Evolutionary conservation across 2,797 vertebrate species (phyloP).

Genomic region (Argentina silus): DNA sequence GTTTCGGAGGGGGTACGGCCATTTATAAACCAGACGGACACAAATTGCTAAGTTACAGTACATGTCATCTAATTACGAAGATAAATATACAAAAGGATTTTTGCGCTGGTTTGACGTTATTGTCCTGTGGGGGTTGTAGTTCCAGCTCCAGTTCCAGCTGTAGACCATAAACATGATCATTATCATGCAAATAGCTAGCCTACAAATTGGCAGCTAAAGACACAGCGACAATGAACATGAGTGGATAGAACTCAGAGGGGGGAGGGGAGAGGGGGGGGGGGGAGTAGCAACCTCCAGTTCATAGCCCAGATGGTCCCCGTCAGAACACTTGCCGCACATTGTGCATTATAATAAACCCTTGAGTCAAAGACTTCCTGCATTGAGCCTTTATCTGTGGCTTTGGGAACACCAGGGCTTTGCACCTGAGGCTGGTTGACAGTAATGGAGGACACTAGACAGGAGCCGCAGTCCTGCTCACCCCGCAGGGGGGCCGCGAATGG

Average conservation of each 20-base stretch:
- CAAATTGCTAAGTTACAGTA: neutral
- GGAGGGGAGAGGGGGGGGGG: neutral
- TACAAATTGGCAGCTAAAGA: neutral
- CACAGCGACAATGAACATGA: neutral
- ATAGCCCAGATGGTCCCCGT: neutral
- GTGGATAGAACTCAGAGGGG: neutral
- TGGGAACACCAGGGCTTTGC: conserved; percentile 14
- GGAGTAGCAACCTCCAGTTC: neutral
- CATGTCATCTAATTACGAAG: no score
- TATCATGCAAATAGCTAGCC: neutral
- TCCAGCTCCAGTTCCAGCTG: neutral
- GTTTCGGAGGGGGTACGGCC: neutral
- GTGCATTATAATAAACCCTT: neutral
- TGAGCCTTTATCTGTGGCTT: neutral
- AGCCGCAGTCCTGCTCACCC: conserved; percentile 27
- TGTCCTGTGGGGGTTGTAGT: neutral
- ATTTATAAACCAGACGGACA: neutral
- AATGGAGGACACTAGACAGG: conserved; percentile 32
- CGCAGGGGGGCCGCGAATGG: conserved; percentile 36
- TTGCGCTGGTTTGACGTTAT: neutral
- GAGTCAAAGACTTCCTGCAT: neutral
- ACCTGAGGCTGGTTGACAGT: conserved; percentile 37
- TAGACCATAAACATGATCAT: neutral
- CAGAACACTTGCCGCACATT: neutral
- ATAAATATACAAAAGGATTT: no score